Evolutionary conservation across 2,888 invertebrate genomes (phyloP), one percentile per base, ranked within the genome.

Genomic region (Drosophila fulvimacula): DNA sequence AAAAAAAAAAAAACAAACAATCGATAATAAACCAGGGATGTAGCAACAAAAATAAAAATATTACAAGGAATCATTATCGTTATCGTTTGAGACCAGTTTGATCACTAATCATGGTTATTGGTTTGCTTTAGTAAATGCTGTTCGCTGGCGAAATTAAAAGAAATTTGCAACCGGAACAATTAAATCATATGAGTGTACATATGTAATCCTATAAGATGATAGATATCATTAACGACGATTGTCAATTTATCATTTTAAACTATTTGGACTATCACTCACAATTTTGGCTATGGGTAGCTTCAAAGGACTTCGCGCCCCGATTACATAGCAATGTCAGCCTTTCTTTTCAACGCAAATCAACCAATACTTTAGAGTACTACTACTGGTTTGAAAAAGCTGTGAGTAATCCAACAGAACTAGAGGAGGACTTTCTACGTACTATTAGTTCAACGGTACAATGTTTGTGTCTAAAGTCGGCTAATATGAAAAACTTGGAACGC

Each of bases 151-250:
- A 5, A 15, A 24, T 5, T 19, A 2, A 19, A 9, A n/a, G 5
- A 1, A n/a, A 4, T 4, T 44, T 13, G 3, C 15, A 9, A 24
- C 9, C n/a, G 24, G 5, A 5, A n/a, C 11, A 10, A 15, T 46
- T 13, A 17, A 57, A 19, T 10, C 5, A 21, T 24, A 34, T 10
- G 1, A 24, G 27, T 1, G 5, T 10, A 9, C 2, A 19, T 0
- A 13, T 11, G n/a, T 2, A 13, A 34, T 7, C 24, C 3, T 19
- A 1, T 19, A 41, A 15, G 9, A 36, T 42, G 34, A 21, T 76
- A 10, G 49, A 72, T 2, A 2, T 5, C 4, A 46, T 74, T 0
- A 77, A 51, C 42, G 73, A 77, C 44, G 67, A 67, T 39, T 64
- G 65, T 6, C 65, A 72, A 30, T 30, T 67, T 42, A 15, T 15